Evolutionary conservation across 2,797 vertebrate genomes (phyloP).

Genomic region (Pseudochirops cupreus): DNA sequence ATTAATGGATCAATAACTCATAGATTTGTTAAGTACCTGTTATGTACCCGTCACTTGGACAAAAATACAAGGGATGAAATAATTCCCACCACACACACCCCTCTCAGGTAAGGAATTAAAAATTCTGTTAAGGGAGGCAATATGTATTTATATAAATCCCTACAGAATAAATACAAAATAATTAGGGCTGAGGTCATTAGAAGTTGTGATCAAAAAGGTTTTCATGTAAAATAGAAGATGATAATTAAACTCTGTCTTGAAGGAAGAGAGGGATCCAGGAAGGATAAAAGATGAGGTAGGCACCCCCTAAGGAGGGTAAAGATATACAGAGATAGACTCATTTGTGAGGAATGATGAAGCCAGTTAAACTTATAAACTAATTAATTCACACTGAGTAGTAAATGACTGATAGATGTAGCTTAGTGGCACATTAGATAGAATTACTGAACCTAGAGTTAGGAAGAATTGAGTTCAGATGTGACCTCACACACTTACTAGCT

Average conservation of each 20-base stretch:
- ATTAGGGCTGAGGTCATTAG: neutral
- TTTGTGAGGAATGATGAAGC: neutral
- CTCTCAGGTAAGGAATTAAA: neutral
- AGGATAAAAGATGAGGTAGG: neutral
- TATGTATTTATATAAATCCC: neutral
- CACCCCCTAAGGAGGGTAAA: neutral
- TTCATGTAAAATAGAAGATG: neutral
- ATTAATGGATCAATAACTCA: neutral
- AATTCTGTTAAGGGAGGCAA: neutral
- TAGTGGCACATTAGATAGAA: neutral
- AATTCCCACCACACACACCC: too few species aligned
- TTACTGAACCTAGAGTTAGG: neutral
- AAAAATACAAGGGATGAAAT: neutral
- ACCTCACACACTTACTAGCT: neutral
- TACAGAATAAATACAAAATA: neutral
- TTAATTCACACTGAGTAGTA: neutral
- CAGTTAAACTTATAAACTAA: neutral
- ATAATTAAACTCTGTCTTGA: neutral
- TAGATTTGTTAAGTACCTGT: rapidly evolving
- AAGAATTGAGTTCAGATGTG: neutral
- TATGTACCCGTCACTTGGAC: neutral
- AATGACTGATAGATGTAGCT: neutral
- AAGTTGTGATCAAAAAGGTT: neutral
- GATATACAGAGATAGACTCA: neutral
- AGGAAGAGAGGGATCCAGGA: neutral